These are phyloP conservation scores for Hypothenemus hampei DNA, from an alignment of 1,140 invertebrate genomes.

Conservation along the genomic window DNA sequence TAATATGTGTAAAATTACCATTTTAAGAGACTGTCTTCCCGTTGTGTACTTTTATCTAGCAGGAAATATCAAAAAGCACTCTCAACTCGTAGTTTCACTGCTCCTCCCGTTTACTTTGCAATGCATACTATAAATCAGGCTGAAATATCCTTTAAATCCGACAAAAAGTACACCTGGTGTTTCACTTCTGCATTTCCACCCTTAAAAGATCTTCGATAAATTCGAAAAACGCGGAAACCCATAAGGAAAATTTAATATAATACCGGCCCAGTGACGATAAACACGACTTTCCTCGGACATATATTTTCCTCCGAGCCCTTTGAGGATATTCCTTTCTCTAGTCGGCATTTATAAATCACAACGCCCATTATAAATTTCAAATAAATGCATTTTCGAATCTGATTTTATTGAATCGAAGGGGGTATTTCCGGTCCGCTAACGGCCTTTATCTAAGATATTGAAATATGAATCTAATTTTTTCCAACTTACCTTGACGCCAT, in stretches of 20 bases:
- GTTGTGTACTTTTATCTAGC: not conserved
- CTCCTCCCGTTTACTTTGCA: conserved; percentile 1
- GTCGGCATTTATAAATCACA: too few relatives aligned
- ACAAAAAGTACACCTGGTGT: conserved; percentile 23
- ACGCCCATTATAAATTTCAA: conserved; percentile 9
- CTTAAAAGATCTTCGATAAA: conserved; percentile 23
- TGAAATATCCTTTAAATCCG: conserved; percentile 20
- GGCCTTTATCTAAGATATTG: conserved; percentile 6
- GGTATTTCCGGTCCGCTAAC: conserved; percentile 13
- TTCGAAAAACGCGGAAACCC: conserved; percentile 18
- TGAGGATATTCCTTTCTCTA: conserved; percentile 21
- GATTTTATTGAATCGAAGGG: conserved; percentile 20
- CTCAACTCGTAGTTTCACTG: too few relatives aligned
- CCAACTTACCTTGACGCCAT: not conserved
- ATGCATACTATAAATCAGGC: conserved; percentile 18
- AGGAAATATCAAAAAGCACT: conserved; percentile 20
- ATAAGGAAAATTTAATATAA: conserved; percentile 25
- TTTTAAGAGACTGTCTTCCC: too few relatives aligned
- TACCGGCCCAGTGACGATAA: conserved; percentile 14
- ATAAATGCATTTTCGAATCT: conserved; percentile 23
- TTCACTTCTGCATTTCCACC: conserved; percentile 20
- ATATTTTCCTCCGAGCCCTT: conserved; percentile 9
- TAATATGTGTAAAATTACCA: too few relatives aligned
- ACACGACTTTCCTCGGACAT: conserved; percentile 19
- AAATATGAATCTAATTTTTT: conserved; percentile 13